A percentile compares a stretch with the other conserved stretches of the same genome.
phyloP scores from a whole-genome alignment of 2,888 invertebrate genomes.

The Synergus umbraculus region DNA sequence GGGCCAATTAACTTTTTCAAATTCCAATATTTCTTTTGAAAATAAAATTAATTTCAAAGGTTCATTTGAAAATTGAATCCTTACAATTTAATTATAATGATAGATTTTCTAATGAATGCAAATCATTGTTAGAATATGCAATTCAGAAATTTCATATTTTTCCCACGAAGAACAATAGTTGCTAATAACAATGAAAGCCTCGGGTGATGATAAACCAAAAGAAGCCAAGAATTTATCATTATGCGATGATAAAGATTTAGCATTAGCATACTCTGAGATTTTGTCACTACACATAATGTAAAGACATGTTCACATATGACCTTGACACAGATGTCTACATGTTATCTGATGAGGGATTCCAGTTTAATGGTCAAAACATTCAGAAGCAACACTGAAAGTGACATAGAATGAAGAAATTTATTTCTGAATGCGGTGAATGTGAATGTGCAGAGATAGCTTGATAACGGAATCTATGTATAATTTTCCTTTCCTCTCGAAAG shows the following conservation, averaged over 20 bases:
- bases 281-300: conserved; percentile 21
- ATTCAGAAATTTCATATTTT: background rate
- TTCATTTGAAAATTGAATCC: too few relatives aligned
- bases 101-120: background rate
- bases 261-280: conserved; percentile 29
- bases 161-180: background rate
- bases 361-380: conserved; percentile 46
- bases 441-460: background rate
- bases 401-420: background rate
- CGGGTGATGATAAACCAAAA: conserved; percentile 4
- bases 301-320: conserved; percentile 38
- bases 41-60: too few relatives aligned
- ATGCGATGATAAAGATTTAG: conserved; percentile 23
- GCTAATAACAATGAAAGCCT: conserved; percentile 1
- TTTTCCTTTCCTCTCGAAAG: background rate
- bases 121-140: background rate
- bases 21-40: background rate
- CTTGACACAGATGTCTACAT: conserved; percentile 60
- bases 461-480: background rate
- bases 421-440: background rate
- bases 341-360: conserved; percentile 57
- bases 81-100: background rate
- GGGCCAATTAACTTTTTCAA: background rate
- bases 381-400: background rate
- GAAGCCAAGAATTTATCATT: conserved; percentile 12